phyloP scores from a whole-genome alignment of 2,888 invertebrate genomes.

The Cremastinae sp. region DNA sequence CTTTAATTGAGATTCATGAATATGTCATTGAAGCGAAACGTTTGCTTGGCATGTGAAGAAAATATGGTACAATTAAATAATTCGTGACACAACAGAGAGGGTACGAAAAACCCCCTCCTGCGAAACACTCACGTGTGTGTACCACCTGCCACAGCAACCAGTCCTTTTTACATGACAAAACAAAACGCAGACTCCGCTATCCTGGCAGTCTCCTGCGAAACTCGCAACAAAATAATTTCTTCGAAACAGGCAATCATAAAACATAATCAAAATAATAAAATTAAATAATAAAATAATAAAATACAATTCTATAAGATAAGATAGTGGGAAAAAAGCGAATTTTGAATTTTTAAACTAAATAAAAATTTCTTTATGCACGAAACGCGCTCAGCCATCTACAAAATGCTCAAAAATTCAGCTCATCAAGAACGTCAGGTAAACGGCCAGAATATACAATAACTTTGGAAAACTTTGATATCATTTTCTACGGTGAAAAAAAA shows the following conservation, averaged over 20 bases:
- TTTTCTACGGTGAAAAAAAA: conserved; percentile 1
- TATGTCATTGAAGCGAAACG: too few species aligned
- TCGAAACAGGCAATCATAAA: conserved; percentile 1
- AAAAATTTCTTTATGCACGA: conserved; percentile 73
- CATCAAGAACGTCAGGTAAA: conserved; percentile 79
- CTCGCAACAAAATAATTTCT: conserved; percentile 37
- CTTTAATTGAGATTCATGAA: too few species aligned
- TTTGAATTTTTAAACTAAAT: conserved; percentile 6
- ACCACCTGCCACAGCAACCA: conserved; percentile 78
- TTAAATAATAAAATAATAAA: conserved; percentile 2
- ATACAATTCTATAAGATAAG: neutral
- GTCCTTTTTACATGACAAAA: conserved; percentile 60
- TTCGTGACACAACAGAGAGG: too few species aligned
- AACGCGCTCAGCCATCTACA: conserved; percentile 79
- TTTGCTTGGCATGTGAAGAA: too few species aligned
- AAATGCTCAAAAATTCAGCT: conserved; percentile 79
- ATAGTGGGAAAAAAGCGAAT: conserved; percentile 12
- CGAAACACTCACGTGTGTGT: conserved; percentile 38
- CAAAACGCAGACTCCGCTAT: conserved; percentile 48
- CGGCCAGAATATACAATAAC: conserved; percentile 12
- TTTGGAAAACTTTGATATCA: conserved; percentile 19
- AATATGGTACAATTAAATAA: too few species aligned
- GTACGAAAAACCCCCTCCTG: conserved; percentile 19
- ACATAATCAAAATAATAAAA: neutral
- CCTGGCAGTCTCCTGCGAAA: conserved; percentile 27